Conservation (phyloP, 2,888 invertebrate species). For the Luffia ferchaultella region DNA sequence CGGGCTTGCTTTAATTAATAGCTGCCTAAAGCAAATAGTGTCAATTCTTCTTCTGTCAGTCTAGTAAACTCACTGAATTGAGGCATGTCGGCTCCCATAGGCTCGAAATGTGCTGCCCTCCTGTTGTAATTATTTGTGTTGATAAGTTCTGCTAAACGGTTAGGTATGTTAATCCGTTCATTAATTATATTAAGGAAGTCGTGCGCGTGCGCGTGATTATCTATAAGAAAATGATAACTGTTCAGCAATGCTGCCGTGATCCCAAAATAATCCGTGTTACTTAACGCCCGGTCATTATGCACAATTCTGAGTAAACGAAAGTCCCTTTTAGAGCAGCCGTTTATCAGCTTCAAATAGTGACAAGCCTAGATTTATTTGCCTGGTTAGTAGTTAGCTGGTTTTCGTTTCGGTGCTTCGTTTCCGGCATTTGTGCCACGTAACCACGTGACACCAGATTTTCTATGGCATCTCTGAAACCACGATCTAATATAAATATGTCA, state of each 20-base stretch:
- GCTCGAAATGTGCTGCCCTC: constrained; percentile 10
- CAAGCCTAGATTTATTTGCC: too few relatives aligned
- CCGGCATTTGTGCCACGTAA: too few relatives aligned
- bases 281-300: constrained; percentile 7
- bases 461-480: too few relatives aligned
- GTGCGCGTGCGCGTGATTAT: constrained; percentile 6
- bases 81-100: constrained; percentile 11
- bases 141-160: constrained; percentile 12
- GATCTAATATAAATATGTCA: too few relatives aligned
- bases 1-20: constrained; percentile 10
- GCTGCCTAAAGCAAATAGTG: constrained; percentile 5
- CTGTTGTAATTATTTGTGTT: constrained; percentile 11
- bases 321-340: constrained; percentile 7
- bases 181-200: constrained; percentile 9
- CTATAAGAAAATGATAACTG: constrained; percentile 10
- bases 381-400: too few relatives aligned
- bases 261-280: constrained; percentile 8
- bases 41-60: constrained; percentile 6
- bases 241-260: constrained; percentile 11
- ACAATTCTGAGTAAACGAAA: constrained; percentile 5
- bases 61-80: constrained; percentile 11
- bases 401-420: too few relatives aligned
- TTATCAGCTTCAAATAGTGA: constrained; percentile 2
- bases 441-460: too few relatives aligned
- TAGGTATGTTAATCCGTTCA: constrained; percentile 10